Conservation (phyloP, 2,888 invertebrate genomes). For the Clanis bilineata region DNA sequence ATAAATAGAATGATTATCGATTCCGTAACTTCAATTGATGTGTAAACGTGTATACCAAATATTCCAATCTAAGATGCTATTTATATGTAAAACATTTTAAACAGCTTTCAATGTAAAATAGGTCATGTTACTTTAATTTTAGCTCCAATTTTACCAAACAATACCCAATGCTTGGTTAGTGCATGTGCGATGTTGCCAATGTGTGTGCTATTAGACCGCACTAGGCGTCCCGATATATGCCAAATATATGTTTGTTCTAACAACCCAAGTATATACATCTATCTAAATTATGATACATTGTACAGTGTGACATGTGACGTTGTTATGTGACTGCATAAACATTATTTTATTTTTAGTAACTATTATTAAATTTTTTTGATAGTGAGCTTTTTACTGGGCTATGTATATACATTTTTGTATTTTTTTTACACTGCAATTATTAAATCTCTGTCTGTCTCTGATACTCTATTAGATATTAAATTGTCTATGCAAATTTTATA, state of each 20-base stretch:
- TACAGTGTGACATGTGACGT: slow-evolving; percentile 30
- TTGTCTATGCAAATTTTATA: too few species aligned
- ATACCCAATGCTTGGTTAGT: slow-evolving; percentile 35
- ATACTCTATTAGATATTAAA: background rate
- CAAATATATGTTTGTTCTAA: background rate
- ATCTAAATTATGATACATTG: slow-evolving; percentile 17
- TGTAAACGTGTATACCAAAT: too few species aligned
- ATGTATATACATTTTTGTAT: too few species aligned
- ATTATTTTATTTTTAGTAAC: slow-evolving; percentile 14
- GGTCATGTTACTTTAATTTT: background rate
- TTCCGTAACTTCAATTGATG: too few species aligned
- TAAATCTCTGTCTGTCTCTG: background rate
- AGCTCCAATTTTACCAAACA: background rate
- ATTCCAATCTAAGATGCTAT: slow-evolving; percentile 13
- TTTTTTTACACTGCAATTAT: background rate
- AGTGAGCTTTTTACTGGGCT: too few species aligned
- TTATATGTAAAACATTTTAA: background rate
- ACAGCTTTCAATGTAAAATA: background rate
- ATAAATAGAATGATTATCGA: too few species aligned
- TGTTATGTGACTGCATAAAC: slow-evolving; percentile 39
- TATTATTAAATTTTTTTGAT: too few species aligned
- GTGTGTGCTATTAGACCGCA: slow-evolving; percentile 35
- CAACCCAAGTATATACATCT: slow-evolving; percentile 8
- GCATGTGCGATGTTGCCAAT: slow-evolving; percentile 40
- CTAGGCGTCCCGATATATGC: slow-evolving; percentile 25